Conservation (phyloP, 2,113 vertebrate species). For the Machaerirhynchus nigripectus region DNA sequence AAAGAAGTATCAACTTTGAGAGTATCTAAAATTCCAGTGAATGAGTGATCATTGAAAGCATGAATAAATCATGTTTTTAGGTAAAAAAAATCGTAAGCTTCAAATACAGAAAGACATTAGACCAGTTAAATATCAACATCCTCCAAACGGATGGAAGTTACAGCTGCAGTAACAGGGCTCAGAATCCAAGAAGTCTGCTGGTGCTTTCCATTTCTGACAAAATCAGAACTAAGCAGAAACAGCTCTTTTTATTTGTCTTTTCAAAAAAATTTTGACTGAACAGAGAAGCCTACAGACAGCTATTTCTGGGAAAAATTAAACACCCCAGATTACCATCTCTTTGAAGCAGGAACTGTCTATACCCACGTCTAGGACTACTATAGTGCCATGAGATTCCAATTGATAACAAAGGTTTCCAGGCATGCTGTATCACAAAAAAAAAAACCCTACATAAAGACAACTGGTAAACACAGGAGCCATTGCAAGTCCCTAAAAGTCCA, state of each 20-base stretch:
- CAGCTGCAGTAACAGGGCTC: neutral
- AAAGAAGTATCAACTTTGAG: neutral
- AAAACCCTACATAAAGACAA: neutral
- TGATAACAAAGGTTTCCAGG: neutral
- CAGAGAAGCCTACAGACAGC: conserved; percentile 6
- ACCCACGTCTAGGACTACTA: neutral
- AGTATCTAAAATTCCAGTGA: neutral
- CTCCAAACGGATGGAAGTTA: neutral
- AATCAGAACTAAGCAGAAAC: conserved; percentile 38
- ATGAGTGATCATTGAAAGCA: neutral
- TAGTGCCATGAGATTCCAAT: neutral
- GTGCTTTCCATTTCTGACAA: neutral
- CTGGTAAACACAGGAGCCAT: neutral
- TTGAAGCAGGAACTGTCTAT: conserved; percentile 41
- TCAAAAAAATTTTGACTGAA: neutral
- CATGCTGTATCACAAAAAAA: neutral
- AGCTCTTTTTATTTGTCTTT: neutral
- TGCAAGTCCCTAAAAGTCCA: neutral
- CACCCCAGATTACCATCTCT: conserved; percentile 43
- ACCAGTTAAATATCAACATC: neutral
- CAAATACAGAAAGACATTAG: neutral
- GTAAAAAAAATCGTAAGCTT: neutral
- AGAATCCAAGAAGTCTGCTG: neutral
- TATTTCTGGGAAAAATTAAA: conserved; percentile 55
- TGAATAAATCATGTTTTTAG: neutral